Evolutionary conservation across 2,888 invertebrate genomes (phyloP), one percentile per base, ranked within the genome.

Genomic region (Neoscelio sp.): DNA sequence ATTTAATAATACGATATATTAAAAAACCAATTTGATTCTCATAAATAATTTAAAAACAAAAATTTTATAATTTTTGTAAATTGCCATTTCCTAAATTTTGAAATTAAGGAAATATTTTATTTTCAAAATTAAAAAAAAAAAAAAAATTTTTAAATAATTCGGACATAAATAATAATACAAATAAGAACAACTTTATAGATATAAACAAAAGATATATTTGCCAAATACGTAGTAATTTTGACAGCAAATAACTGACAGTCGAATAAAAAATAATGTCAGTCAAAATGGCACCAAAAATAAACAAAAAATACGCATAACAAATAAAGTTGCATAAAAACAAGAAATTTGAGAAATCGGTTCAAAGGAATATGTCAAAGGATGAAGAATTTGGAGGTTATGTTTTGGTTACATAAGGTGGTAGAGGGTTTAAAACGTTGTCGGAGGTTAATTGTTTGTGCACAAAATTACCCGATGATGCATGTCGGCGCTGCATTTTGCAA

Each of bases 391-490:
- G 18, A 75, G 83, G 84, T 86, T 84, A 86, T 62, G 73, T 38
- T 54, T 15, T 38, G 17, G 71, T 85, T 86, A 86, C 79, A 81
- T 86, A 86, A 83, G 80, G 80, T 73, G 20, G 75, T 60, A 48
- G 6, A 13, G 30, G 0, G 15, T 4, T 23, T 80, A 71, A 35
- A 46, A 73, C 42, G 33, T 38, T 64, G 52, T 77, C 82, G 65
- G 64, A 46, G 50, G 60, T 20, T 65, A 33, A 48, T 23, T 15
- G 33, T 50, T 20, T 8, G 35, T 26, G 46, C 50, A 68, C 78
- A 67, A 64, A 83, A 91, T 92, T 89, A 93, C 93, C 92, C 92
- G 80, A 91, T 91, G 90, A 91, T 91, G 83, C 91, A 90, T 83
- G 92, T 86, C 13, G 92, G 91, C 50, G 92, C 92, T 82, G 91